Percentiles rank a stretch among this genome's conserved stretches.
phyloP scores from a whole-genome alignment of 2,113 vertebrate species.

The Oophaga pumilio region DNA sequence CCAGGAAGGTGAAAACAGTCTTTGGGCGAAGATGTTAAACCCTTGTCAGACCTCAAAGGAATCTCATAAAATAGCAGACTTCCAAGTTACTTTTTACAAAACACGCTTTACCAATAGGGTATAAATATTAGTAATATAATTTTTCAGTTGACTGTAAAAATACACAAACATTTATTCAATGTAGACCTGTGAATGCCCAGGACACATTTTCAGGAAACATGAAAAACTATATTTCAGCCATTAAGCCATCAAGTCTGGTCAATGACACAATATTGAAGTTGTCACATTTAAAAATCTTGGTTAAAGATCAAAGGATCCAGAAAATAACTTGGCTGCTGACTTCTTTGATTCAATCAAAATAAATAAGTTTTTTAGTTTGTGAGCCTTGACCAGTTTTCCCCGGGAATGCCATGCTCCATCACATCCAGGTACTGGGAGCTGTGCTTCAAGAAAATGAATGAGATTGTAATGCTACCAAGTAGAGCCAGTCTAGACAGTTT shows the following conservation, averaged over 20 bases:
- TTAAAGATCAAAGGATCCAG: slow-evolving; percentile 33
- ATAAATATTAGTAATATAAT: neutral
- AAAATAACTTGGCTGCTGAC: slow-evolving; percentile 9
- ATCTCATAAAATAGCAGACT: too few relatives aligned
- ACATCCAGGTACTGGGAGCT: slow-evolving; percentile 25
- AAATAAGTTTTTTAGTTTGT: slow-evolving; percentile 21
- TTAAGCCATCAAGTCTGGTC: neutral
- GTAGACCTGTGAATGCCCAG: neutral
- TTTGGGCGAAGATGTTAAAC: too few relatives aligned
- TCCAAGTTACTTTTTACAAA: neutral
- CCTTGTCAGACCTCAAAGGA: too few relatives aligned
- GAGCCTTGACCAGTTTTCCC: slow-evolving; percentile 9
- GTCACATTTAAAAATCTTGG: neutral
- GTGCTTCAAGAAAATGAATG: slow-evolving; percentile 19
- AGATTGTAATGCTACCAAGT: slow-evolving; percentile 21
- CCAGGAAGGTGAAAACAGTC: too few relatives aligned
- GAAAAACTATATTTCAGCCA: neutral
- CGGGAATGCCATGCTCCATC: slow-evolving; percentile 44
- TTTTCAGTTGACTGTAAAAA: neutral
- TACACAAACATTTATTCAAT: neutral
- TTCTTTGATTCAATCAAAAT: slow-evolving; percentile 34
- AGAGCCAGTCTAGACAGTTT: slow-evolving; percentile 42
- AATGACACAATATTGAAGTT: neutral
- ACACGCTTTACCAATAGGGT: neutral
- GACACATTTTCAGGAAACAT: neutral